These are phyloP conservation scores for Falco berigora DNA, from an alignment of 2,797 vertebrate species.

Conservation along the genomic window DNA sequence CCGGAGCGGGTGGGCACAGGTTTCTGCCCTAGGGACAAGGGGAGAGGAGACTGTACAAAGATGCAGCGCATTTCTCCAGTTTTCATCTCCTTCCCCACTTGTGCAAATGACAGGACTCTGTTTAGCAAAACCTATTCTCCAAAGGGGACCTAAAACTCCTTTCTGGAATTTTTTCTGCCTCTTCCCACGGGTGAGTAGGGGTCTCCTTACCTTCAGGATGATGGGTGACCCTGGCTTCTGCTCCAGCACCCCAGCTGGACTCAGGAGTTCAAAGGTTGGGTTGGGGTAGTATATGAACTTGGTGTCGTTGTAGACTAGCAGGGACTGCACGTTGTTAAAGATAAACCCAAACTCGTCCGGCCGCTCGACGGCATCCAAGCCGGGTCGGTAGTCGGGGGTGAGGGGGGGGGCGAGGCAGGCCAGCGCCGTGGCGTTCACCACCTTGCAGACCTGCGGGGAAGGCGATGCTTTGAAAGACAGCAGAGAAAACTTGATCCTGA, in stretches of 20 bases:
- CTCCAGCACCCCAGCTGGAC: conserved; percentile 85
- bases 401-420: conserved; percentile 89
- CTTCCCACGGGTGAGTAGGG: accelerated
- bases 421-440: conserved; percentile 86
- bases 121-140: accelerated
- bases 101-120: accelerated
- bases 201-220: conserved; percentile 87
- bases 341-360: conserved; percentile 96
- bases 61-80: background rate
- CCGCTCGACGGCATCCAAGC: conserved; percentile 85
- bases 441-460: conserved; percentile 84
- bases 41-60: background rate
- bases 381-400: conserved; percentile 80
- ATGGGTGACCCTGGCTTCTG: conserved; percentile 97
- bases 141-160: no score
- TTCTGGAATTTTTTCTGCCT: no score
- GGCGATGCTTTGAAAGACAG: background rate
- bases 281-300: conserved; percentile 97
- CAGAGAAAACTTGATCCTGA: background rate
- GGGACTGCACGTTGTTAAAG: conserved; percentile 95
- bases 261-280: conserved; percentile 92
- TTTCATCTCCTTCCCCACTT: background rate
- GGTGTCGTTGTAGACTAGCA: conserved; percentile 95
- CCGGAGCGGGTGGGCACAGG: conserved; percentile 88
- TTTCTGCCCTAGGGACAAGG: conserved; percentile 86